phyloP scores from a whole-genome alignment of 2,888 invertebrate genomes.

The Trisateles emortualis region DNA sequence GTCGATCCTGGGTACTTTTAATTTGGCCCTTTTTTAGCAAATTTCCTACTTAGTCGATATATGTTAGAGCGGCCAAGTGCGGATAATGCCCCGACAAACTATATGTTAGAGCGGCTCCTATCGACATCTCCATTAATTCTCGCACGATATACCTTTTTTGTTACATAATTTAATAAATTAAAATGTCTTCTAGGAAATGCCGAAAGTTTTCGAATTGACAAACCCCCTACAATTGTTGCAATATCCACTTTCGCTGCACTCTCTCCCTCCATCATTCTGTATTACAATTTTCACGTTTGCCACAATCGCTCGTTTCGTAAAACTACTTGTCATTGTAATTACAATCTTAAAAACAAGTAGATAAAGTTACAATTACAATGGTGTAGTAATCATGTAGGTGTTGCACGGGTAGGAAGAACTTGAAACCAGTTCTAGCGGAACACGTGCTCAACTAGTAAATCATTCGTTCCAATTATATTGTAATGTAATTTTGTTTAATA shows the following conservation, averaged over 20 bases:
- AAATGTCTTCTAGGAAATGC: conserved; percentile 6
- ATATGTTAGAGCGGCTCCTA: too few relatives aligned
- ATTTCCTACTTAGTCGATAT: too few relatives aligned
- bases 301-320: conserved; percentile 25
- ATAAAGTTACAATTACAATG: conserved; percentile 49
- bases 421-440: conserved; percentile 51
- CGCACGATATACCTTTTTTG: too few relatives aligned
- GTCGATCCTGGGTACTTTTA: too few relatives aligned
- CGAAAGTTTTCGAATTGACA: conserved; percentile 6
- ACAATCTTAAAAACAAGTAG: conserved; percentile 27
- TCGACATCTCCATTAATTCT: too few relatives aligned
- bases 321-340: conserved; percentile 23
- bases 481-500: conserved; percentile 19
- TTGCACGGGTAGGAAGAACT: conserved; percentile 27
- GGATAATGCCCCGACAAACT: too few relatives aligned
- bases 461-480: conserved; percentile 48
- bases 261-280: conserved; percentile 12
- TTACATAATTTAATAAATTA: too few relatives aligned
- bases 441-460: conserved; percentile 47
- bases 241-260: conserved; percentile 28
- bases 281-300: conserved; percentile 27
- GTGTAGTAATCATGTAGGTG: conserved; percentile 10
- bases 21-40: too few relatives aligned
- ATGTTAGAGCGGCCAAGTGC: too few relatives aligned
- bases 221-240: conserved; percentile 7